Conservation (phyloP, 2,888 invertebrate genomes). For the Morpho deidamia region DNA sequence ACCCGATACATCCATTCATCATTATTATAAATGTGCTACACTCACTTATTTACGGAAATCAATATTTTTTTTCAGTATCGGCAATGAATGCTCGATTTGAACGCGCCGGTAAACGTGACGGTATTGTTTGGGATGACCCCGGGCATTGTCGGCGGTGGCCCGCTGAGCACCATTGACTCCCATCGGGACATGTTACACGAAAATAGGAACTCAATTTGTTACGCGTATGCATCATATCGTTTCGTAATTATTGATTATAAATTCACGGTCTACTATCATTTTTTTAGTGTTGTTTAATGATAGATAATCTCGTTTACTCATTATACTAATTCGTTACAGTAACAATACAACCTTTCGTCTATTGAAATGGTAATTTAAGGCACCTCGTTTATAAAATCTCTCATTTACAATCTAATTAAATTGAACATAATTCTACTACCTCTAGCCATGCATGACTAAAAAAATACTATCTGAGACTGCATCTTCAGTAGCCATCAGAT, state of each 20-base stretch:
- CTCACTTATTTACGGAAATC: slow-evolving; percentile 79
- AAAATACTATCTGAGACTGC: too few relatives aligned
- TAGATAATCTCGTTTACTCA: slow-evolving; percentile 11
- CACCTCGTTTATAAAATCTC: too few relatives aligned
- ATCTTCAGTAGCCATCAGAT: too few relatives aligned
- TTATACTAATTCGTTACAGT: slow-evolving; percentile 12
- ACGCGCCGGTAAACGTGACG: slow-evolving; percentile 71
- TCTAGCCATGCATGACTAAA: too few relatives aligned
- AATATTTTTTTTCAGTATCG: slow-evolving; percentile 76
- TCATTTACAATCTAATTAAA: too few relatives aligned
- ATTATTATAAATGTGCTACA: slow-evolving; percentile 77
- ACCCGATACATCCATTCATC: slow-evolving; percentile 72
- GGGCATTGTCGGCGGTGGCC: slow-evolving; percentile 50
- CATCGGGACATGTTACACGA: slow-evolving; percentile 34
- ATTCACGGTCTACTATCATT: slow-evolving; percentile 53
- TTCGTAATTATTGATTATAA: slow-evolving; percentile 74
- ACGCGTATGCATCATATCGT: slow-evolving; percentile 58
- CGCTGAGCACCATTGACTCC: slow-evolving; percentile 52
- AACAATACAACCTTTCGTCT: background rate
- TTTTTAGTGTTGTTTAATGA: slow-evolving; percentile 14
- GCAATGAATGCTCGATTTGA: slow-evolving; percentile 66
- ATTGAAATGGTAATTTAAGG: too few relatives aligned
- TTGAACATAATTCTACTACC: too few relatives aligned
- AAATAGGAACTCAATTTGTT: slow-evolving; percentile 62
- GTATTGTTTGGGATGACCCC: slow-evolving; percentile 70